phyloP scores from a whole-genome alignment of 2,797 vertebrate genomes.

The Myotis findleyi region DNA sequence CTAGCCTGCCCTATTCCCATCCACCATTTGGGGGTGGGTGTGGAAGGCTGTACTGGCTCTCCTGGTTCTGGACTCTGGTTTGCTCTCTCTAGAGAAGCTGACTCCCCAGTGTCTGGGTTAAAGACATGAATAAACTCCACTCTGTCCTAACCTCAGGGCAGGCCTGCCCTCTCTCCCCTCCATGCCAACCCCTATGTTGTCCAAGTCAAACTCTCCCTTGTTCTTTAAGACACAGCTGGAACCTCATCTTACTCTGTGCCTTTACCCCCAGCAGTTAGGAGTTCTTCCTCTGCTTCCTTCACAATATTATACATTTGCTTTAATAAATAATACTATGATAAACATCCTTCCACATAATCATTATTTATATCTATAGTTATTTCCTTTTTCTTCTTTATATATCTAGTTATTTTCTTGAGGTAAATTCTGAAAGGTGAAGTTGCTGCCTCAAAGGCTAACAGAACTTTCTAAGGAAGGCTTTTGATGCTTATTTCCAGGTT shows the following conservation, averaged over 20 bases:
- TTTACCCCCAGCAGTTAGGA: background rate
- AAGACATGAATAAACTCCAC: background rate
- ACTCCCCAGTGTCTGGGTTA: background rate
- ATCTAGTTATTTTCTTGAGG: conserved; percentile 16
- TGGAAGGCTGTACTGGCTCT: background rate
- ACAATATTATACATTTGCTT: background rate
- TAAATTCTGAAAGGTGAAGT: conserved; percentile 31
- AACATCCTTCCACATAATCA: background rate
- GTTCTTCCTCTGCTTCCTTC: background rate
- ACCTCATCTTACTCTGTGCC: background rate
- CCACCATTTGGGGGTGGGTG: background rate
- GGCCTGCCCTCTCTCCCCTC: background rate
- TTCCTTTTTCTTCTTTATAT: background rate
- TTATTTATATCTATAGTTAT: background rate
- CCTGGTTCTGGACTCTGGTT: background rate
- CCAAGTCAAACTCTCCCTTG: background rate
- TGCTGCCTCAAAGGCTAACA: background rate
- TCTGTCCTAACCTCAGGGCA: background rate
- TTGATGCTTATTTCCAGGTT: conserved; percentile 4
- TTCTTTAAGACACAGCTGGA: background rate
- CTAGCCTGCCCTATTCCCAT: background rate
- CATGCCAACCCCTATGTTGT: background rate
- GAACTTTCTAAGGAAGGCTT: conserved; percentile 28
- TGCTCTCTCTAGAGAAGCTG: background rate
- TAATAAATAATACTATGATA: background rate